Base-by-base conservation (phyloP, 2,888 invertebrate species). In the Drosophila picticornis region DNA sequence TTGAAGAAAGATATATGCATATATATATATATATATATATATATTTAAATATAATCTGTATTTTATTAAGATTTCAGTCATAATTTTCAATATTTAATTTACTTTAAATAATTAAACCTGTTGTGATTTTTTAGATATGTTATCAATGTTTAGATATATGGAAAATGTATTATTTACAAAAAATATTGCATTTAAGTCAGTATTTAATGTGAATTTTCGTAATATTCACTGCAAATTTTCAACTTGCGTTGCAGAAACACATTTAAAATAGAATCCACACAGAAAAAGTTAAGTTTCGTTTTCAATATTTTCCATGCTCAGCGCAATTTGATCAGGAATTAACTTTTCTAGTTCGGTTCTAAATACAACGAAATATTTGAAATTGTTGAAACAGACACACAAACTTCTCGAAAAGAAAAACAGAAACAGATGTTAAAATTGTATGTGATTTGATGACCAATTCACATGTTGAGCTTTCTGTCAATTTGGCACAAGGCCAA, bases 371-470 rank as follows among this genome's bases (percentile, higher is more conserved):
- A 53, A 32, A 27, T 9, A 34, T n/a, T 48, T 36, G 13, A 11
- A 48, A 46, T 25, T 32, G 32, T n/a, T 46, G 25, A 32, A 27
- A 22, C 1, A 13, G 2, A 22, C 7, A 31, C n/a, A n/a, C 10
- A 43, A 25, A 25, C 25, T 19, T 31, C 29, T 40, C 9, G 34
- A 25, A 51, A 36, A 27, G 31, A 55, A 56, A 25, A 59, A 5
- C 31, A 11, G 51, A 71, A 67, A 67, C 22, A 57, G 27, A 52
- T 70, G 58, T 29, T 52, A 2, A 43, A 61, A 62, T 55, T 50
- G 19, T 51, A 46, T 46, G 22, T 22, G 40, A 27, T 51, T 72
- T 64, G 50, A 48, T 38, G 51, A 25, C n/a, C 55, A 29, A 61
- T 27, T 32, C 51, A 46, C n/a, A 25, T 40, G 32, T 25, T 40